Percentiles rank a stretch among this genome's conserved stretches.
Evolutionary conservation across 2,113 vertebrate species (phyloP).

Genomic region (Vombatus ursinus): DNA sequence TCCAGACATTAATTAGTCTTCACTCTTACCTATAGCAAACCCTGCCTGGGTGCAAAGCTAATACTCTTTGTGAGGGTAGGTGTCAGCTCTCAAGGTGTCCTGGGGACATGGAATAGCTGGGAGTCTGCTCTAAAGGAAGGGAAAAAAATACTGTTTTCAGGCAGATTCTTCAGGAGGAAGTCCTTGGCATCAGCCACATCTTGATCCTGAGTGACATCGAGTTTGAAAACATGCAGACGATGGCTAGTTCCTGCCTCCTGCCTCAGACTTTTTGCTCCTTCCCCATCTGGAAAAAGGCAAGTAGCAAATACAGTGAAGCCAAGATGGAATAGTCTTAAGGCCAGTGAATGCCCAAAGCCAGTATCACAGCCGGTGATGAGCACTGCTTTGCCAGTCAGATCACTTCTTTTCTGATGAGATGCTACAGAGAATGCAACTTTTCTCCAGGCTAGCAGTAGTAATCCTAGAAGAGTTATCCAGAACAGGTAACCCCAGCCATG

Average conservation of each 20-base stretch:
- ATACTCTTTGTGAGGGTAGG: not conserved
- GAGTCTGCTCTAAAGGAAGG: not conserved
- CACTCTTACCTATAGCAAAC: not conserved
- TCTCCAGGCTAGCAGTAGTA: not conserved
- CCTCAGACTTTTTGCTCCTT: constrained; percentile 79
- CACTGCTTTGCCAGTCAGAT: constrained; percentile 69
- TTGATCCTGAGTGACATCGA: constrained; percentile 83
- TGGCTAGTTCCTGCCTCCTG: constrained; percentile 59
- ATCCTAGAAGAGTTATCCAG: not conserved
- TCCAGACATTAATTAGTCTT: not conserved
- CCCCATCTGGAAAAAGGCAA: constrained; percentile 77
- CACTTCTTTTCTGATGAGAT: not conserved
- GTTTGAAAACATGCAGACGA: constrained; percentile 79
- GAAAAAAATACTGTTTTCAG: constrained; percentile 69
- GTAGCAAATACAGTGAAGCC: constrained; percentile 77
- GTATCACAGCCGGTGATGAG: constrained; percentile 80
- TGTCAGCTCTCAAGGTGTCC: not conserved
- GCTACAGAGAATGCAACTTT: not conserved
- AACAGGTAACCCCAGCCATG: not conserved
- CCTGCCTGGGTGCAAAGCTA: not conserved
- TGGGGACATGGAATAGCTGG: not conserved
- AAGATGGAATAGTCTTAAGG: constrained; percentile 69
- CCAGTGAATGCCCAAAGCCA: constrained; percentile 77
- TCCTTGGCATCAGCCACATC: constrained; percentile 81
- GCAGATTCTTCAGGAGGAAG: constrained; percentile 80